Evolutionary conservation across 2,888 invertebrate species (phyloP), one percentile per base, ranked within the genome.

Genomic region (Tyria jacobaeae): DNA sequence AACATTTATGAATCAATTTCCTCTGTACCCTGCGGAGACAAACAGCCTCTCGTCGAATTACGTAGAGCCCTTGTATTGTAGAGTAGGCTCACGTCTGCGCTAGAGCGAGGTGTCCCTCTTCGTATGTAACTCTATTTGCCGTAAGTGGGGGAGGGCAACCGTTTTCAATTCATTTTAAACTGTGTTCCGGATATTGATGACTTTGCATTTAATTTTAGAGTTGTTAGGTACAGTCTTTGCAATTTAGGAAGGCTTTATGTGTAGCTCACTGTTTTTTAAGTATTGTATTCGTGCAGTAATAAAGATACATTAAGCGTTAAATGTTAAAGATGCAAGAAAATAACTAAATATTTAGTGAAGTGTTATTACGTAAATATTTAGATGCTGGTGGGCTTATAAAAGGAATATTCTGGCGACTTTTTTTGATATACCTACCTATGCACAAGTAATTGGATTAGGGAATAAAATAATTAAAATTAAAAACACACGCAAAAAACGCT

Each of bases 101-200:
- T 62, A 56, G 67, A 69, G 68, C 55, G 64, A 63, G 61, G 58
- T 78, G 68, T 71, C 76, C 78, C 76, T 76, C 67, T 76, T 65
- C 60, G 62, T 64, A 58, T 66, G 66, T 75, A 76, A 78, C 73
- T 76, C 62, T 76, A 78, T 76, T 76, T 78, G 55, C 62, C 12
- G 64, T 66, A 58, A 73, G 69, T 73, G 68, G 66, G 71, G 68
- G 68, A 66, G 75, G 47, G 66, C 61, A 70, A 65, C 65, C 52
- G 57, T 62, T 70, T n/a, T 68, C 59, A 76, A 78, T 75, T 69
- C 60, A 62, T 76, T 65, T 64, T 66, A 77, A 75, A 75, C 65
- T 78, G 67, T 68, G 73, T 71, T 62, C 68, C 64, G 73, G 73
- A 60, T 78, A 67, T 70, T 69, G 70, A 76, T 75, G 70, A 67